Evolutionary conservation across 2,113 vertebrate genomes (phyloP), one percentile per base, ranked within the genome.

Genomic region (Neofelis nebulosa): DNA sequence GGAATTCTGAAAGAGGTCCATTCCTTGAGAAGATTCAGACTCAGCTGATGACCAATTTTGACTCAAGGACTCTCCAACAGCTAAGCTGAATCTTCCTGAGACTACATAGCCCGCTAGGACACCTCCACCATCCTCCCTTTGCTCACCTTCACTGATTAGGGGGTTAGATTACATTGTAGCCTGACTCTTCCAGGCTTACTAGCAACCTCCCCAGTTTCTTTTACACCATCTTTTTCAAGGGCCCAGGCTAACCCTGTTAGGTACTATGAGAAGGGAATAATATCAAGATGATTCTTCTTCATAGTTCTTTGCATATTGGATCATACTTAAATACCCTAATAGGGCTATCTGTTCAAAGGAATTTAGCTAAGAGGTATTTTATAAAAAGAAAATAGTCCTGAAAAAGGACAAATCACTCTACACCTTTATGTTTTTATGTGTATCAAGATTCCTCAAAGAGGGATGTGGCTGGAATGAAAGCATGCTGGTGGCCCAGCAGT

Each of bases 311-410:
- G 55, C 78, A 66, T 89, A 65, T 55, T 65, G 61, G 88, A 25
- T 89, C 63, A 73, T 41, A 63, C 41, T 91, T 84, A 79, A 91
- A 83, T 89, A 79, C 36, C 52, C 31, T 73, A 71, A 19, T 69
- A 88, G 16, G 25, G 25, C 52, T 97, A n/a, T 91, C 38, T 83
- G 36, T 89, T 79, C 63, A 84, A 92, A 94, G 69, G 29, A 84
- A 84, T 84, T 94, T 73, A 78, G 57, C 21, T 25, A 19, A 89
- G 84, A 89, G 41, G 27, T 61, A 76, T 63, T 87, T 97, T 93
- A 83, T 82, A 73, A 50, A 92, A 87, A 71, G 48, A 85, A 61
- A 52, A 68, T 5, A 79, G 92, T 76, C 96, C 61, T 94, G 50
- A 78, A 65, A 91, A 61, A 52, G 23, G 3, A 91, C 68, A 83